Conservation (phyloP, 2,888 invertebrate species). For the Myopa tessellatipennis region DNA sequence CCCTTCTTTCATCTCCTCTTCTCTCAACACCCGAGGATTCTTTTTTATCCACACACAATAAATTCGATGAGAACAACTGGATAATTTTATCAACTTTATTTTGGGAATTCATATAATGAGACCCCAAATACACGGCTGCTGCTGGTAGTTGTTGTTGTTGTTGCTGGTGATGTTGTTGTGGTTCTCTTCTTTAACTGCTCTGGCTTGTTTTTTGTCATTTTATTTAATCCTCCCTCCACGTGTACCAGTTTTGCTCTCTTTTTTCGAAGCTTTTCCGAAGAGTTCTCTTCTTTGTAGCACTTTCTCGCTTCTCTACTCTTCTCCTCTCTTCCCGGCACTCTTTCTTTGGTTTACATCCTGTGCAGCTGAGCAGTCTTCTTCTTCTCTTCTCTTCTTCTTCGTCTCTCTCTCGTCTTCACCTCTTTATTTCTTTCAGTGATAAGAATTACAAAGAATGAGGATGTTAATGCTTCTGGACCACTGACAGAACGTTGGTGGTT, state of each 20-base stretch:
- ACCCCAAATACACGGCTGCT: background rate
- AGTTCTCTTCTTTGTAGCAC: background rate
- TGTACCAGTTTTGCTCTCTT: background rate
- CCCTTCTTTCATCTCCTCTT: constrained; percentile 9
- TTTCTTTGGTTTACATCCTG: background rate
- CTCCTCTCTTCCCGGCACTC: background rate
- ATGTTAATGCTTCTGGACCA: background rate
- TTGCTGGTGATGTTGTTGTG: constrained; percentile 4
- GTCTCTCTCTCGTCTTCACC: background rate
- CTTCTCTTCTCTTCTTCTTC: too few relatives aligned
- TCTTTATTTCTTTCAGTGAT: constrained; percentile 26
- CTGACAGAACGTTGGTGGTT: background rate
- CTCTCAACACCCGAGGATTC: background rate
- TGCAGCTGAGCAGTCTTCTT: constrained; percentile 2
- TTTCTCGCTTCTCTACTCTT: background rate
- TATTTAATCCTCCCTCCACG: background rate
- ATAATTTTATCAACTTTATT: constrained; percentile 49
- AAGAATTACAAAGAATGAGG: background rate
- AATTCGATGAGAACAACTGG: constrained; percentile 62
- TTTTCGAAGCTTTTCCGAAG: background rate
- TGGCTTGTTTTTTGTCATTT: background rate
- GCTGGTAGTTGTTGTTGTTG: too few relatives aligned
- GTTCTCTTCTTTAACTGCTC: constrained; percentile 11
- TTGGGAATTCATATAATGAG: constrained; percentile 1
- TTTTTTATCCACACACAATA: constrained; percentile 52